Conservation (phyloP, 2,888 invertebrate species). For the Euproctis similis region DNA sequence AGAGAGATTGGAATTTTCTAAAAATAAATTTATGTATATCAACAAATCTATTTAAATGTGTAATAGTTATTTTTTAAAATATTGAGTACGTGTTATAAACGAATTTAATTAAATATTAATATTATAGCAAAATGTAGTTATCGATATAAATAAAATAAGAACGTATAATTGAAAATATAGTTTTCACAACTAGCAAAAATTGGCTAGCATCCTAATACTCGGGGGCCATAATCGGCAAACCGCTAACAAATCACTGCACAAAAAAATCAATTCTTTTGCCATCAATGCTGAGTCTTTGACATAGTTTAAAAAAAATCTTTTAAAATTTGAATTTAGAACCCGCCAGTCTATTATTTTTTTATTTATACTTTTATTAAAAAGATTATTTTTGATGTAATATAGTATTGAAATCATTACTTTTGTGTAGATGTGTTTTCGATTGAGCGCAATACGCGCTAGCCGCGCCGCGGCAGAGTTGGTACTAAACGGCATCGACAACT, state of each 20-base stretch:
- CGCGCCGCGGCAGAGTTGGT: slow-evolving; percentile 52
- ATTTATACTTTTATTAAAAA: slow-evolving; percentile 10
- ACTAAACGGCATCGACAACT: slow-evolving; percentile 39
- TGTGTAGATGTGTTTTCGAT: slow-evolving; percentile 27
- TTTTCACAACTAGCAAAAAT: too few species aligned
- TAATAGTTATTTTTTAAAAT: too few species aligned
- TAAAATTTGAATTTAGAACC: slow-evolving; percentile 4
- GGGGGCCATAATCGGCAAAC: slow-evolving; percentile 26
- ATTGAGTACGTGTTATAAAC: too few species aligned
- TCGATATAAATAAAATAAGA: too few species aligned
- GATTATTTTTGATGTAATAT: slow-evolving; percentile 6
- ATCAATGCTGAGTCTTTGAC: slow-evolving; percentile 23
- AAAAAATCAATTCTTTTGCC: slow-evolving; percentile 53
- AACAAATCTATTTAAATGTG: too few species aligned
- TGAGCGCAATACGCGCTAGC: slow-evolving; percentile 48
- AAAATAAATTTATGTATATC: too few species aligned
- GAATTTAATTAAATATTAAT: too few species aligned
- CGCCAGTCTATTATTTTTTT: slow-evolving; percentile 24
- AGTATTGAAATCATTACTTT: slow-evolving; percentile 23
- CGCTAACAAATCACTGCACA: slow-evolving; percentile 24
- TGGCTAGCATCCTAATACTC: not conserved
- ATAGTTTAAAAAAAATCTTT: slow-evolving; percentile 9
- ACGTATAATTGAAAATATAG: too few species aligned
- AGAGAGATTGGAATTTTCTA: too few species aligned
- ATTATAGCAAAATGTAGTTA: too few species aligned